Evolutionary conservation across 2,113 vertebrate genomes (phyloP), one percentile per base, ranked within the genome.

Genomic region (Fukomys damarensis): DNA sequence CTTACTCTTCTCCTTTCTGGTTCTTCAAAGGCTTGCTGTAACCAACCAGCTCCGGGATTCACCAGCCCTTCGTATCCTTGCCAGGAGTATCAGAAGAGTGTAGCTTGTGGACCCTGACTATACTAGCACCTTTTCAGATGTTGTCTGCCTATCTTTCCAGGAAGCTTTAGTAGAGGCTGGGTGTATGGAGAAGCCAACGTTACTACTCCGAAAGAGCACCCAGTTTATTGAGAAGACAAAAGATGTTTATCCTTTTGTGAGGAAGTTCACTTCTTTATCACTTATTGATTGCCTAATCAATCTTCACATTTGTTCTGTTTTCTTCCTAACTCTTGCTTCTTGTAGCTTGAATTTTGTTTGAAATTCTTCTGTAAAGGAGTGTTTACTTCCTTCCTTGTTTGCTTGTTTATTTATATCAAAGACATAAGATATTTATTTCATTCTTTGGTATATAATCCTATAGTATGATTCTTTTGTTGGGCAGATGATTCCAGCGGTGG

Each of bases 301-400:
- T 80, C 41, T 86, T 66, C 59, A 93, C 80, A 49, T 82, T 82
- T 89, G 16, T 54, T 79, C 54, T 95, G 5, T 79, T 92, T 92
- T 26, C 59, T 83, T 89, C 49, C 80, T 63, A 77, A 59, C 14
- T 49, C 22, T 30, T 91, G n/a, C 32, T 41, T 72, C 8, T 68
- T 76, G 26, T 72, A 43, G 43, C 46, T 81, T 91, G 46, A 80
- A 32, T 68, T 61, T 68, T 63, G 32, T 17, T 32, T 77, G n/a
- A 94, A 89, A 54, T 86, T 92, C 35, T 84, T 87, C 38, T 91
- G 22, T 74, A 76, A 88, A 65, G 38, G 83, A 94, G 35, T 77
- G 19, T 41, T 82, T 79, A 65, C n/a, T 38, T 94, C 84, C 54
- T 89, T 26, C 22, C 11, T 43, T 86, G 88, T 43, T 86, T 93